Percentiles rank a stretch among this genome's conserved stretches.
phyloP scores from a whole-genome alignment of 2,797 vertebrate genomes.

The Tarsius wallacei region DNA sequence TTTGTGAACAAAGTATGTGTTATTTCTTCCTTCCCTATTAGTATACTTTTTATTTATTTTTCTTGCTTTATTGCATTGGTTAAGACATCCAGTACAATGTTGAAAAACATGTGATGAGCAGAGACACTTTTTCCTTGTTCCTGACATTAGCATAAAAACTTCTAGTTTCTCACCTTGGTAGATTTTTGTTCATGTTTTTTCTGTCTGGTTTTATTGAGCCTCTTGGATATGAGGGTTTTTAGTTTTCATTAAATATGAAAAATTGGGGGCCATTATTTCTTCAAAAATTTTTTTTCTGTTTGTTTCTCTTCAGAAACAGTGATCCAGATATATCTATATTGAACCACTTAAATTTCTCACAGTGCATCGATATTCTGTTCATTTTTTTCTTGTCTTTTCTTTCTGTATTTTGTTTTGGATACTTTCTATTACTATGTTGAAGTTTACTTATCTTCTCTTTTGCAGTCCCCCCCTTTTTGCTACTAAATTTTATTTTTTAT shows the following conservation, averaged over 20 bases:
- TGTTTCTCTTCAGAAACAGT: neutral
- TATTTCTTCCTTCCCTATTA: neutral
- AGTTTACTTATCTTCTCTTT: neutral
- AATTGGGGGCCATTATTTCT: neutral
- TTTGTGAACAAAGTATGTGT: neutral
- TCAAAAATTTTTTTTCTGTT: neutral
- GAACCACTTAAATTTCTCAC: neutral
- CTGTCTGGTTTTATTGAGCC: neutral
- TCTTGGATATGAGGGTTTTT: neutral
- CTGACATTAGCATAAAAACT: neutral
- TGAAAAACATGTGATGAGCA: neutral
- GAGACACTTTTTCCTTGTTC: neutral
- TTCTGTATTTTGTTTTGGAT: neutral
- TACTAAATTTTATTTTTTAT: neutral
- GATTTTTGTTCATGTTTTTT: neutral
- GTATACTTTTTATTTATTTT: neutral
- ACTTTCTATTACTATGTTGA: neutral
- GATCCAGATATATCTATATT: neutral
- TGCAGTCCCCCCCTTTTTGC: neutral
- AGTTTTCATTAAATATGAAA: neutral
- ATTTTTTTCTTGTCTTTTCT: neutral
- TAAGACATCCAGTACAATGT: neutral
- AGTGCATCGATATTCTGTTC: neutral
- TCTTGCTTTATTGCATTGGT: neutral
- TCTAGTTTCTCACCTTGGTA: neutral